Evolutionary conservation across 2,797 vertebrate species (phyloP), one percentile per base, ranked within the genome.

Genomic region (Prunella strophiata): DNA sequence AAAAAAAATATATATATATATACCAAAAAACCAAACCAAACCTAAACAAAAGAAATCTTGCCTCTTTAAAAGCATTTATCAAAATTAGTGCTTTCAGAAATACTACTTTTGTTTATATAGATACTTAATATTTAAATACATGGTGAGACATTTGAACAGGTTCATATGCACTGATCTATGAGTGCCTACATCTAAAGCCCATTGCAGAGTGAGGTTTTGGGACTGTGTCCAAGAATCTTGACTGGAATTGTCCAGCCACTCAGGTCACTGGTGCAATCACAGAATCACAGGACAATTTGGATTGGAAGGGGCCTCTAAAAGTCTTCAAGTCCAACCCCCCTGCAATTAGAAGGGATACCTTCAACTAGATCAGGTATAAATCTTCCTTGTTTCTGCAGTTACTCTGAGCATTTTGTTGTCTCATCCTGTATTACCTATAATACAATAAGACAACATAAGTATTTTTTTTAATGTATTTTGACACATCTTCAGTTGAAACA

Each of bases 171-270:
- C 5, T 5, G 2, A 27, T 32, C 8, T 12, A 2, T n/a, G 10
- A 66, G 5, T 32, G 9, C n/a, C 7, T 55, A n/a, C 9, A 40
- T 30, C 5, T 67, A 51, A 88, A 80, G 5, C 4, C 52, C 11
- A 20, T 25, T 74, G 11, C 8, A 45, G 34, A 4, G 4, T 14
- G 3, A 57, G 5, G 1, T 3, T 62, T 75, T 63, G 29, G 22
- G 27, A n/a, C 3, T 7, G 3, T 29, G 11, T 71, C 4, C 54
- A n/a, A 48, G 21, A 83, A 59, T 22, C 26, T 52, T 0, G 0
- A 32, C 9, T 25, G 18, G 77, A 86, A 81, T 50, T 10, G 8
- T 59, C 2, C 34, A 54, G 25, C 3, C 45, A n/a, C 22, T 62
- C 14, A 36, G 8, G 30, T 51, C 36, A 65, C 10, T 25, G 22